Evolutionary conservation across 1,140 invertebrate genomes (phyloP).

Genomic region (Lethrus apterus): DNA sequence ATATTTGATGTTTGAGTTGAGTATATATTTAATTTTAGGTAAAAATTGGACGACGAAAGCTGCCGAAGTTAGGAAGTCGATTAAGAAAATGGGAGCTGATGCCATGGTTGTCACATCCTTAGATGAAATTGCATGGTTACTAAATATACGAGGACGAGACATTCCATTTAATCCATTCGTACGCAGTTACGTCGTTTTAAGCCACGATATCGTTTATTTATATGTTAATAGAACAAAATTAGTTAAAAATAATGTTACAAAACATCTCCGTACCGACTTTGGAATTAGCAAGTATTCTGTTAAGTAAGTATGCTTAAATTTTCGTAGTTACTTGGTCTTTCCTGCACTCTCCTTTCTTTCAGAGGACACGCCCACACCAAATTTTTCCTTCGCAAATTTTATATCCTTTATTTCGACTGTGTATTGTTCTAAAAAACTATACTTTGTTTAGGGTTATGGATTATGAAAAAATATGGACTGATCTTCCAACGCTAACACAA

Average conservation of each 20-base stretch:
- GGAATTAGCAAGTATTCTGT: constrained; percentile 23
- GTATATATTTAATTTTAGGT: constrained; percentile 41
- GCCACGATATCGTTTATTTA: constrained; percentile 45
- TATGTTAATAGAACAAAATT: constrained; percentile 53
- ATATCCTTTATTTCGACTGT: too few relatives aligned
- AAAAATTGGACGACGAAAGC: constrained; percentile 69
- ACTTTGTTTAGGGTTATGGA: constrained; percentile 52
- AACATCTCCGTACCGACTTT: constrained; percentile 27
- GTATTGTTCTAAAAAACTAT: too few relatives aligned
- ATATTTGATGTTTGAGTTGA: constrained; percentile 1
- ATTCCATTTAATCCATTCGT: constrained; percentile 82
- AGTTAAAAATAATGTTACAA: constrained; percentile 23
- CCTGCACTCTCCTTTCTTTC: too few relatives aligned
- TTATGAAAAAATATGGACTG: constrained; percentile 62
- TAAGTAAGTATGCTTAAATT: too few relatives aligned
- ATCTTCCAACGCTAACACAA: constrained; percentile 58
- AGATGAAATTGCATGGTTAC: constrained; percentile 89
- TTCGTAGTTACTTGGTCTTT: too few relatives aligned
- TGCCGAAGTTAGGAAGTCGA: constrained; percentile 53
- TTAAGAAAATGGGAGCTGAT: constrained; percentile 59
- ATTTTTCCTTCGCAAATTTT: too few relatives aligned
- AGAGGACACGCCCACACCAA: too few relatives aligned
- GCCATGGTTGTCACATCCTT: constrained; percentile 80
- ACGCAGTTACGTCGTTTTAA: constrained; percentile 62
- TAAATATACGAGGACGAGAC: constrained; percentile 92